Conservation (phyloP, 2,113 vertebrate species). For the Spermophilus dauricus region DNA sequence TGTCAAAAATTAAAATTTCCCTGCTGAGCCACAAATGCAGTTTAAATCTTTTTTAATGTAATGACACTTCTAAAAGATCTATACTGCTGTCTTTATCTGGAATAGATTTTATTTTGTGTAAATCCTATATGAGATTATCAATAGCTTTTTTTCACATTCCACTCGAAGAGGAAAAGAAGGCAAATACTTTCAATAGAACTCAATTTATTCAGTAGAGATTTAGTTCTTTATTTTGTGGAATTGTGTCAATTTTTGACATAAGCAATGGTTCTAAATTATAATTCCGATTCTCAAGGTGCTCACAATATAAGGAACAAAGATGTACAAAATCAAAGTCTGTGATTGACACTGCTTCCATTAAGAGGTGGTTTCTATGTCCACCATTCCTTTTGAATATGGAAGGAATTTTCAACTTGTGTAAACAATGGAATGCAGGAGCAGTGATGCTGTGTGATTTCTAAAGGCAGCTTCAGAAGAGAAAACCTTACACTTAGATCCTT, state of each 20-base stretch:
- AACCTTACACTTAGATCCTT: not conserved
- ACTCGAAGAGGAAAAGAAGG: not conserved
- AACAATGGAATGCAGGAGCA: not conserved
- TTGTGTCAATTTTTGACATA: conserved; percentile 30
- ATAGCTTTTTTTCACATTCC: not conserved
- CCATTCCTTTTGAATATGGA: not conserved
- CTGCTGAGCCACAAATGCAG: not conserved
- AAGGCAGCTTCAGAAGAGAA: not conserved
- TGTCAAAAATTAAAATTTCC: conserved; percentile 55
- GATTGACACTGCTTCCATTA: not conserved
- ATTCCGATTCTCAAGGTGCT: not conserved
- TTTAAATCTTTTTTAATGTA: not conserved
- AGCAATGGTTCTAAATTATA: not conserved
- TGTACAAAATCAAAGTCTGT: not conserved
- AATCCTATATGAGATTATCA: not conserved
- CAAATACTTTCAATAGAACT: not conserved
- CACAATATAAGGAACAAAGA: not conserved
- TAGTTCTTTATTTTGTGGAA: conserved; percentile 25
- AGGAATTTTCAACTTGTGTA: not conserved
- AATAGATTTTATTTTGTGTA: conserved; percentile 11
- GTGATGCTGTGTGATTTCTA: not conserved
- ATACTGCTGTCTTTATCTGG: not conserved
- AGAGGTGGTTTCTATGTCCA: not conserved
- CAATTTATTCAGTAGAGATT: not conserved
- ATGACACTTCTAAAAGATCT: not conserved